Evolutionary conservation across 2,797 vertebrate species (phyloP), one percentile per base, ranked within the genome.

Genomic region (Lateolabrax maculatus): DNA sequence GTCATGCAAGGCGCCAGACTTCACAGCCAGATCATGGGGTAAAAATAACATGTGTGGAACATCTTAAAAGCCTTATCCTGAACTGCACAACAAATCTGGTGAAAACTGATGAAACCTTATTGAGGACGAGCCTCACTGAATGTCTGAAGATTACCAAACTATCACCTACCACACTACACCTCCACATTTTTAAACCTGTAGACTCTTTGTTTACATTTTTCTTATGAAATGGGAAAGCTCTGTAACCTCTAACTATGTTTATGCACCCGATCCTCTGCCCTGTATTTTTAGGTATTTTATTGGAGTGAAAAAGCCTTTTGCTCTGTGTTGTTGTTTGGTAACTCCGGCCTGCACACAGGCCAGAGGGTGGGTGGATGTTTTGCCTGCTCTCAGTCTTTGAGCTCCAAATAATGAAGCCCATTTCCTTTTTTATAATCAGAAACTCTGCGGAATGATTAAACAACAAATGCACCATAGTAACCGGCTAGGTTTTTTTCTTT

Each of bases 371-470:
- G 63, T 55, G 80, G 76, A 79, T 86, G 49, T 70, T 79, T 74
- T 37, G 15, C 46, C 68, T 48, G 49, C 37, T 53, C 29, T 71
- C 55, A 29, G 25, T 64, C 67, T 85, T 81, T 83, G 46, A 69
- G 44, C 71, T 79, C 60, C 29, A 63, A 73, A 87, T 84, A 88
- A 91, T 82, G 16, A 84, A 77, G 31, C 53, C 65, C 19, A n/a
- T 80, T 82, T 81, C 53, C 64, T 75, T 53, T 62, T 77, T 83
- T 57, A 69, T 62, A 68, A 73, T 67, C 67, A 71, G 19, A 70
- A 48, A 48, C 56, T 63, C 64, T 44, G 29, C 51, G 37, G n/a
- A 55, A 44, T 41, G 60, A 80, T 63, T 34, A 53, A 52, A 51
- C 23, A 16, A 53, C 72, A 37, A 71, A 56, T 25, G 27, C 37